These are phyloP conservation scores for Trisateles emortualis DNA, from an alignment of 2,888 invertebrate genomes.

Conservation along the genomic window DNA sequence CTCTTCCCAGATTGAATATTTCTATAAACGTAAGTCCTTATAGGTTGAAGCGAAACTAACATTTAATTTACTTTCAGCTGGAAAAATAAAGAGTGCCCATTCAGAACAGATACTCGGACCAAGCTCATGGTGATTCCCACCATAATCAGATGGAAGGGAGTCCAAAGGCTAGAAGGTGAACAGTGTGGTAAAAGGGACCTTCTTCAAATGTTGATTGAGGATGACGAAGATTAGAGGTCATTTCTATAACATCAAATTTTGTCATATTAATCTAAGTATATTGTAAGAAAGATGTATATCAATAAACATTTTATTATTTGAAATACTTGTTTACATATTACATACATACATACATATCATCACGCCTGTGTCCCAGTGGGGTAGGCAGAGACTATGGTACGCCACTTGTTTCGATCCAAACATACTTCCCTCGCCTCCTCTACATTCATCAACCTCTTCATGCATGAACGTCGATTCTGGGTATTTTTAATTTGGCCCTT, in stretches of 20 bases:
- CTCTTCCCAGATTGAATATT: too few relatives aligned
- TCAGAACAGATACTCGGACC: conserved; percentile 91
- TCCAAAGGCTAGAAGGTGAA: conserved; percentile 92
- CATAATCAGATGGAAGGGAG: conserved; percentile 91
- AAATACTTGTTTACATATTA: too few relatives aligned
- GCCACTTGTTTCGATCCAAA: too few relatives aligned
- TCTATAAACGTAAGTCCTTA: too few relatives aligned
- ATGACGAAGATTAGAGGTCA: conserved; percentile 82
- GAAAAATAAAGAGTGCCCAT: conserved; percentile 94
- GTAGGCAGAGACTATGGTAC: too few relatives aligned
- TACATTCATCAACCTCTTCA: too few relatives aligned
- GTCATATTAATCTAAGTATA: conserved; percentile 1
- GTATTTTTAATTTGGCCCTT: too few relatives aligned
- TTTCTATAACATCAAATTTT: neutral
- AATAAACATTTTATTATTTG: neutral
- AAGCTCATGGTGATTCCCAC: conserved; percentile 94
- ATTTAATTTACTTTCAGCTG: conserved; percentile 87
- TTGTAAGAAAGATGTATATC: conserved; percentile 7
- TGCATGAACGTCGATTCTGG: too few relatives aligned
- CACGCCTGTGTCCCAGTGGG: too few relatives aligned
- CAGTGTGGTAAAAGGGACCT: conserved; percentile 91
- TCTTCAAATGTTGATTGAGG: conserved; percentile 93
- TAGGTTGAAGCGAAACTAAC: too few relatives aligned
- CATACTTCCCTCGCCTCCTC: too few relatives aligned
- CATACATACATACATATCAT: too few relatives aligned